These are phyloP conservation scores for Sylvietta virens DNA, from an alignment of 2,113 vertebrate species.

Conservation along the genomic window DNA sequence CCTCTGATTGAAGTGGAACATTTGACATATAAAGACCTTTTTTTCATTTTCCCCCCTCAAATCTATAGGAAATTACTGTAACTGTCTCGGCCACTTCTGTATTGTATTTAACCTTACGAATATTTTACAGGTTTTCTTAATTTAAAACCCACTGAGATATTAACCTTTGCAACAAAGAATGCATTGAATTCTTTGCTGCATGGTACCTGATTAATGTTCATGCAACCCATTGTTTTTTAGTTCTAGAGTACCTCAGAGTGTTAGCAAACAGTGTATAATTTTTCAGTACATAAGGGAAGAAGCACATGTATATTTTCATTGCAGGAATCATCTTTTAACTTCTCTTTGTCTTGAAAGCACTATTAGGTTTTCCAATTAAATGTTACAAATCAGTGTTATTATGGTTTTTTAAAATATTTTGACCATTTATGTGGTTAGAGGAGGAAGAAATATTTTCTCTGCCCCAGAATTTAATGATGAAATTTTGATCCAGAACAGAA, in stretches of 20 bases:
- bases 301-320: neutral
- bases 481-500: neutral
- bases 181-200: neutral
- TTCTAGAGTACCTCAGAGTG: neutral
- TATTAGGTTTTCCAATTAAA: neutral
- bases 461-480: neutral
- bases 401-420: neutral
- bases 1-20: neutral
- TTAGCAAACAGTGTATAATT: neutral
- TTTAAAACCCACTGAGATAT: neutral
- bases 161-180: conserved; percentile 17
- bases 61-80: neutral
- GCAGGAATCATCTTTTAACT: neutral
- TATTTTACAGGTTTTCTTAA: conserved; percentile 12
- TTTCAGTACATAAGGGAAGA: neutral
- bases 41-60: neutral
- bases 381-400: neutral
- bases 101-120: neutral
- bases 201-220: conserved; percentile 30
- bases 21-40: neutral
- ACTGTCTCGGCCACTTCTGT: neutral
- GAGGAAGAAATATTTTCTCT: neutral
- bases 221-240: neutral
- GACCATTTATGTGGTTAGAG: neutral
- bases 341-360: neutral